Percentiles rank a stretch among this genome's conserved stretches.
These are phyloP conservation scores for Atlantisia rogersi DNA, from an alignment of 2,113 vertebrate species.

Conservation along the genomic window DNA sequence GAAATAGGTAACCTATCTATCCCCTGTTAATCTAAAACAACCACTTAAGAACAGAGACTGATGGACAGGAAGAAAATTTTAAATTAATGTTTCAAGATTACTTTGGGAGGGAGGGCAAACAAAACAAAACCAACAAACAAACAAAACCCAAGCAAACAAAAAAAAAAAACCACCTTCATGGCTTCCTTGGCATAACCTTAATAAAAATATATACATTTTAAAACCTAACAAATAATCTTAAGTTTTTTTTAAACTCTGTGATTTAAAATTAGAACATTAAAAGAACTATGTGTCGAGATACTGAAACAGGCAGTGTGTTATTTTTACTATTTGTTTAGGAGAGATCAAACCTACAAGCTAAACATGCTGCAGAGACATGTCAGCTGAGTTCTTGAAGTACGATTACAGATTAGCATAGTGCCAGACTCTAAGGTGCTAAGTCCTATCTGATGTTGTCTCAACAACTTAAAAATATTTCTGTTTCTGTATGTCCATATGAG, in stretches of 20 bases:
- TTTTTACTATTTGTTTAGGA: not conserved
- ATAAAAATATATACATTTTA: no score
- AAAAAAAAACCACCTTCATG: not conserved
- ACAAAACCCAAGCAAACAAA: not conserved
- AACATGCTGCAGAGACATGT: not conserved
- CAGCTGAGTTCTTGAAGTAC: not conserved
- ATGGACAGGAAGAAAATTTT: not conserved
- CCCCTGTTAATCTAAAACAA: not conserved
- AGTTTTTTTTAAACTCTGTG: not conserved
- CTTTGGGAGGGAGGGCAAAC: not conserved
- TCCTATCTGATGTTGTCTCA: not conserved
- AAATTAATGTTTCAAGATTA: not conserved
- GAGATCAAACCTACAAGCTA: not conserved
- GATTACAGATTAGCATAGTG: accelerated
- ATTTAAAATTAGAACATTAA: not conserved
- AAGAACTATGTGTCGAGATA: not conserved
- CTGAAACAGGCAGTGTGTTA: not conserved
- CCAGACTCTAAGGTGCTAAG: not conserved
- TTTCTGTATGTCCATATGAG: not conserved
- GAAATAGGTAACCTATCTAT: not conserved
- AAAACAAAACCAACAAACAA: no score
- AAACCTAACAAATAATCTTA: no score
- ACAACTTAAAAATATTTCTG: not conserved
- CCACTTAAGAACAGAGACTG: not conserved
- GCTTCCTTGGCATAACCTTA: not conserved